phyloP scores from a whole-genome alignment of 2,888 invertebrate genomes.

The Watsonalla binaria region DNA sequence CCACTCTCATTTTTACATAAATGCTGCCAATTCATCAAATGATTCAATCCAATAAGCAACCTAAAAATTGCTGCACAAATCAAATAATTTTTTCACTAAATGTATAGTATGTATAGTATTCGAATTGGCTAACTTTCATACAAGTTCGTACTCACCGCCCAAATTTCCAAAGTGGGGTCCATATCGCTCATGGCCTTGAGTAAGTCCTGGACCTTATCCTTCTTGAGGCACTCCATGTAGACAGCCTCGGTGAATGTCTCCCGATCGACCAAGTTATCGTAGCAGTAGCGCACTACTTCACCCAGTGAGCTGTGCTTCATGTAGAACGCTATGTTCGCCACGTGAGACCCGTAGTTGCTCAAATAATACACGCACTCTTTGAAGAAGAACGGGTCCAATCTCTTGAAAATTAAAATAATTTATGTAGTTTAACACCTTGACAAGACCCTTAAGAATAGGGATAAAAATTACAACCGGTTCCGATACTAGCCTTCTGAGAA shows the following conservation, averaged over 20 bases:
- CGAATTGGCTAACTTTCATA: too few species aligned
- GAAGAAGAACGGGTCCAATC: conserved; percentile 79
- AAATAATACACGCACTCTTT: conserved; percentile 91
- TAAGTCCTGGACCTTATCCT: conserved; percentile 79
- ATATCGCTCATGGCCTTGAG: conserved; percentile 81
- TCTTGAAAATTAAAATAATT: conserved; percentile 26
- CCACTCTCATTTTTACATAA: too few species aligned
- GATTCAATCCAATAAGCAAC: too few species aligned
- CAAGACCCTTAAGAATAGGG: too few species aligned
- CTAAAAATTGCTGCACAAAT: too few species aligned
- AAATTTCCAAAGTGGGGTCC: conserved; percentile 82
- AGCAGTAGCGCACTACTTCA: conserved; percentile 84
- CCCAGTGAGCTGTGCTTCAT: conserved; percentile 84
- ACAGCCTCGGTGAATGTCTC: conserved; percentile 86
- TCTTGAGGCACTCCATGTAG: conserved; percentile 83
- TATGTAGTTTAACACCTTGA: too few species aligned
- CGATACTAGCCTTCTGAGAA: too few species aligned
- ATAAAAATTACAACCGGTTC: too few species aligned
- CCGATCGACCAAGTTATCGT: conserved; percentile 82
- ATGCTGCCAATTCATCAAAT: too few species aligned
- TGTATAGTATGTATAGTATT: too few species aligned
- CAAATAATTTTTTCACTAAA: too few species aligned
- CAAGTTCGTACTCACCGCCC: conserved; percentile 85
- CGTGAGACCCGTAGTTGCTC: conserved; percentile 86
- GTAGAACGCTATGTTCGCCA: conserved; percentile 86